A percentile compares a stretch with the other conserved stretches of the same genome.
Conservation (phyloP, 2,113 vertebrate genomes). For the Prionailurus bengalensis region DNA sequence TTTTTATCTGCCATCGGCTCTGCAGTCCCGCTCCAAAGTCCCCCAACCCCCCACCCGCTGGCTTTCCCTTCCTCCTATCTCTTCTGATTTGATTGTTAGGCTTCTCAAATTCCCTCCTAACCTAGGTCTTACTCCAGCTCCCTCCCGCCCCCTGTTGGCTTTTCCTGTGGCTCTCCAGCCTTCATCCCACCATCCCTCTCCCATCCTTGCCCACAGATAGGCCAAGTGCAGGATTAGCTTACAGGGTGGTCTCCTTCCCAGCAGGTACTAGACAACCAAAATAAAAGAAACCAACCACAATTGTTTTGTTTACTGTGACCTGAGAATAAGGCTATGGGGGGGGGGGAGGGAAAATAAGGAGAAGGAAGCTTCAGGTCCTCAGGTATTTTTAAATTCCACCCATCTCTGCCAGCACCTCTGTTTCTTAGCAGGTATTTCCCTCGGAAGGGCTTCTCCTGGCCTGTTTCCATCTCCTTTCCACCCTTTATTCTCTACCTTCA, state of each 20-base stretch:
- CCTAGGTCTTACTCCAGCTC: neutral
- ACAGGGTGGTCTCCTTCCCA: neutral
- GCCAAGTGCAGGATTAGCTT: neutral
- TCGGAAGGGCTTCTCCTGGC: neutral
- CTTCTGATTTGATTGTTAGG: neutral
- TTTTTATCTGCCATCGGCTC: neutral
- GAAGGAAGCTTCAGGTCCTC: neutral
- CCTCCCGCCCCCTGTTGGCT: too few species aligned
- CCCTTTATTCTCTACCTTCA: neutral
- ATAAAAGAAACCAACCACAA: neutral
- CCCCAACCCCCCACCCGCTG: neutral
- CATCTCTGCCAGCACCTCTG: neutral
- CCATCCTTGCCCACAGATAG: neutral
- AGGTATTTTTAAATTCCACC: neutral
- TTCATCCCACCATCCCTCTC: neutral
- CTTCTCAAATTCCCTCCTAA: neutral
- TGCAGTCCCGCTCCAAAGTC: neutral
- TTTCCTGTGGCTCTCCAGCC: neutral
- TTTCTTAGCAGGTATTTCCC: neutral
- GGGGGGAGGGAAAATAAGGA: neutral
- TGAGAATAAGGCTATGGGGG: neutral
- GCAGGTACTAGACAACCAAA: neutral
- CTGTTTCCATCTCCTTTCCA: neutral
- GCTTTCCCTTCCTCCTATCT: neutral
- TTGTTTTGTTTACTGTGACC: neutral